These are phyloP conservation scores for Drosophila neonasuta DNA, from an alignment of 2,888 invertebrate genomes.

Conservation along the genomic window DNA sequence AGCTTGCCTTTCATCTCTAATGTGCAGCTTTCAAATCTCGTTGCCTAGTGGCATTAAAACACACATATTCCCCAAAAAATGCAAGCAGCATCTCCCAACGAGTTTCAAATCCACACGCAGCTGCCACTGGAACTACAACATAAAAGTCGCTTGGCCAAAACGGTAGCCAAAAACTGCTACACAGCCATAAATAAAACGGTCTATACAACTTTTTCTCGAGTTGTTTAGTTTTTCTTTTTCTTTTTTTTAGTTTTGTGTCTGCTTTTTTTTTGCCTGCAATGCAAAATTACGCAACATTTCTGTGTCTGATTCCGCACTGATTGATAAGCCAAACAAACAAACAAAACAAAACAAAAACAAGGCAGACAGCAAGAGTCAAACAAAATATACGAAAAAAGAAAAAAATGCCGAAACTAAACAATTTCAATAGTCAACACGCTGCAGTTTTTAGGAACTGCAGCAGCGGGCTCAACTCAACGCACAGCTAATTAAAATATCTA, in stretches of 20 bases:
- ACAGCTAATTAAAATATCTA: constrained; percentile 58
- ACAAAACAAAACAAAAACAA: constrained; percentile 11
- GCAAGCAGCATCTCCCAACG: constrained; percentile 55
- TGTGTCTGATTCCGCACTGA: constrained; percentile 62
- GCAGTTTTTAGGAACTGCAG: constrained; percentile 31
- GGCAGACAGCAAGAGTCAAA: constrained; percentile 17
- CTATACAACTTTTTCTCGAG: constrained; percentile 47
- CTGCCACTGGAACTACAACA: constrained; percentile 39
- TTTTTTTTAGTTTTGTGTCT: background rate
- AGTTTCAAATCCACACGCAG: constrained; percentile 54
- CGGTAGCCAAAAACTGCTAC: constrained; percentile 54
- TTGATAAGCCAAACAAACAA: constrained; percentile 65
- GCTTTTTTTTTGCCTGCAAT: constrained; percentile 35
- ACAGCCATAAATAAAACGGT: constrained; percentile 59
- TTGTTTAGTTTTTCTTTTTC: constrained; percentile 11
- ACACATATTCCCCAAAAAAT: constrained; percentile 32
- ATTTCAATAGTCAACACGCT: constrained; percentile 23
- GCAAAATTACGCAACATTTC: constrained; percentile 62
- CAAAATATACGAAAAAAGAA: constrained; percentile 8
- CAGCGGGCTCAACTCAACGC: constrained; percentile 34
- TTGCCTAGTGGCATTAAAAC: constrained; percentile 57
- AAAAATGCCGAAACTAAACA: constrained; percentile 12
- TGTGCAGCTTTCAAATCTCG: constrained; percentile 33
- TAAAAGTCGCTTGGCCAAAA: constrained; percentile 56
- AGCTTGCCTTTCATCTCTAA: constrained; percentile 11